Base-by-base conservation (phyloP, 2,797 vertebrate species). In the Pseudomugil gertrudae region DNA sequence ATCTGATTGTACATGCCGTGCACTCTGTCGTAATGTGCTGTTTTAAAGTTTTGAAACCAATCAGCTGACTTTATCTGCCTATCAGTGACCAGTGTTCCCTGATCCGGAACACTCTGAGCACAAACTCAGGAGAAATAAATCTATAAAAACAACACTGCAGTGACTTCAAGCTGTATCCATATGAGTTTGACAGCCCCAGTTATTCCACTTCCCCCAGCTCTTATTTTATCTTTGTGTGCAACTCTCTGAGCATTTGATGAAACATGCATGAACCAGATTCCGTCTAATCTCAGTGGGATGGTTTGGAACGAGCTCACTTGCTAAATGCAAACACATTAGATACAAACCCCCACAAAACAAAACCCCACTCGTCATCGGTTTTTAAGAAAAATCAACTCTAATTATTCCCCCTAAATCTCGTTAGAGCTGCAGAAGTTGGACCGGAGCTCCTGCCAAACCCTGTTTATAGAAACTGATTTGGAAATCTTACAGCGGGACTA, bases 41-140 rank as follows among this genome's bases (percentile, higher is more conserved):
- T 57, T 64, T 79, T 24, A 35, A 66, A 13, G 52, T 47, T 35
- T 52, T 74, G 3, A n/a, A 3, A 19, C 11, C 19, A 58, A 17
- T 35, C 26, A 15, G 60, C 76, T 64, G 76, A 67, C 63, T 47
- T 52, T 64, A 60, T 43, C 38, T 43, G 6, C 38, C 17, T 43
- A 19, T 45, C 40, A n/a, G 40, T 2, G 19, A n/a, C 2, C 40
- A 45, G 6, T 45, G 40, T 45, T 45, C 40, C 40, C 17, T n/a
- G 7, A n/a, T 19, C 40, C 9, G 19, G 19, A 45, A 45, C 19
- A 3, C 19, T 8, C 19, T 7, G 15, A 40, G 38, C 6, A 17
- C 38, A 5, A 13, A 40, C 38, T 74, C 63, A 29, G 5, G 32
- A 23, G 23, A 33, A 14, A 32, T 1, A 61, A 36, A 14, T 30